Base-by-base conservation (phyloP, 2,113 vertebrate genomes). In the Nipponia nippon region DNA sequence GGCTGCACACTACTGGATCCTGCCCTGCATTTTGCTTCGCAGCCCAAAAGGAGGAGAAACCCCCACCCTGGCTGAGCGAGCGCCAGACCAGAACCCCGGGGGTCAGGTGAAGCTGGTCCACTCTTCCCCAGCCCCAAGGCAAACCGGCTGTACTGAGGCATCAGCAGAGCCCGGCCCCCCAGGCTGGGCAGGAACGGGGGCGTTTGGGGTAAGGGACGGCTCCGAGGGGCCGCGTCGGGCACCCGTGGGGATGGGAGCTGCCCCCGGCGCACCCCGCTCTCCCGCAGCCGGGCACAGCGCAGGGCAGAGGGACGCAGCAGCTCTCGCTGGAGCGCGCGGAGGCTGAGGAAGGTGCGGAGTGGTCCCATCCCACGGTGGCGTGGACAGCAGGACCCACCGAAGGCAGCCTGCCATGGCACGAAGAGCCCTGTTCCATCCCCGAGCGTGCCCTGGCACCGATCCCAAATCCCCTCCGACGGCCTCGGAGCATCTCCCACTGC, bases 181-280 rank as follows among this genome's bases (percentile, higher is more conserved):
- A 40, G 12, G 8, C 4, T 42, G 44, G 50, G 36, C 52, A 34
- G 18, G 50, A 87, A 34, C 0, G 3, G 17, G 38, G 53, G 16
- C 3, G 2, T 59, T 30, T 65, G 34, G 17, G 59, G 40, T 26
- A 46, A 55, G 40, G 17, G 49, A 32, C 2, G 12, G 34, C 49
- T 36, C 38, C 1, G 3, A 46, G 49, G 40, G 58, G 34, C 32
- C 2, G 0, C 1, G 0, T 3, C 0, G 1, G 29, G 42, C 18
- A 56, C 29, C 70, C 14, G 1, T 4, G 7, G 44, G 52, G 82
- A 30, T 4, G 14, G 46, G 67, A 52, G 67, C 36, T 61, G 30
- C 47, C 47, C 81, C 25, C 1, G 1, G 56, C 46, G n/a, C 46
- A 29, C 8, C 2, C 21, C 4, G 47, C 13, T n/a, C 19, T 23